Evolutionary conservation across 2,113 vertebrate species (phyloP).

Genomic region (Lonchura striata): DNA sequence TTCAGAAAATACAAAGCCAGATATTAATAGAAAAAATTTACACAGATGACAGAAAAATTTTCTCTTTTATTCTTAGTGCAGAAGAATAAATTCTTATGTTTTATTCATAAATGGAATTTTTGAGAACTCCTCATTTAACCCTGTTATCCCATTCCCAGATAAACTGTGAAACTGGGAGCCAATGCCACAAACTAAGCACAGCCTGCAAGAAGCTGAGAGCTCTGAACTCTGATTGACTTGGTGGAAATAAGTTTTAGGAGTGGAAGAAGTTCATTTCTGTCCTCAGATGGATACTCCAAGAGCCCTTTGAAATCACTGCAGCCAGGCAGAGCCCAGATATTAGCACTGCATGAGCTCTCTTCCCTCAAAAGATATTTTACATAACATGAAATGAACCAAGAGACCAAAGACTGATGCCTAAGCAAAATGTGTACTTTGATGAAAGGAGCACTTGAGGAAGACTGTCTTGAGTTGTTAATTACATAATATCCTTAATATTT

Average conservation of each 20-base stretch:
- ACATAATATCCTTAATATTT: neutral
- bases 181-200: neutral
- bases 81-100: conserved; percentile 12
- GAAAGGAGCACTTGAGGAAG: neutral
- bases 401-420: neutral
- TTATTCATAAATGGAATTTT: conserved; percentile 6
- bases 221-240: neutral
- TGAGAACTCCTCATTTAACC: neutral
- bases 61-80: neutral
- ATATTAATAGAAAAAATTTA: neutral
- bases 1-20: conserved; percentile 18
- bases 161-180: neutral
- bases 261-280: neutral
- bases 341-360: neutral
- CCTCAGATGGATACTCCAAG: neutral
- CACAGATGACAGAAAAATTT: neutral
- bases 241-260: neutral
- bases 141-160: neutral
- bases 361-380: neutral
- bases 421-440: neutral
- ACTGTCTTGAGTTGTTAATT: neutral
- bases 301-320: neutral
- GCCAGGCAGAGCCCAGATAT: neutral
- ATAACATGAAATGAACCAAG: neutral
- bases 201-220: neutral